Base-by-base conservation (phyloP, 2,113 vertebrate species). In the Origma solitaria region DNA sequence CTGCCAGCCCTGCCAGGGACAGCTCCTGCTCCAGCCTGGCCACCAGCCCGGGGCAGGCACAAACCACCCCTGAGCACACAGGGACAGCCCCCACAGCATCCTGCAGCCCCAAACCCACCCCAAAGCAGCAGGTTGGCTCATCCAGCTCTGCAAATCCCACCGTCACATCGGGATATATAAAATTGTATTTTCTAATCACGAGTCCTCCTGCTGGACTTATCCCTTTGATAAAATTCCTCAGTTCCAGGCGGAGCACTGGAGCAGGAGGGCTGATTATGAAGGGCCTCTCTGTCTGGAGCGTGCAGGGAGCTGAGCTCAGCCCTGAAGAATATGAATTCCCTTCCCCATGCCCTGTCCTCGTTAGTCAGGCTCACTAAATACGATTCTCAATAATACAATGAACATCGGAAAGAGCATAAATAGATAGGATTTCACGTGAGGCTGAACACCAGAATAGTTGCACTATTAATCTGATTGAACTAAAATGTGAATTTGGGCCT, bases 121-220 rank as follows among this genome's bases (percentile, higher is more conserved):
- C 25, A 38, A 24, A 24, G 33, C 54, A 81, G 64, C 71, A 68
- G 7, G 3, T 54, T 3, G 33, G 40, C 4, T 22, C 20, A 15
- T 0, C 31, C 58, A 33, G 37, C 42, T 23, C 40, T 50, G 44
- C 7, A 78, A 75, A 75, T 49, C 56, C 35, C n/a, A 44, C 11
- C 0, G 11, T 24, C 33, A 8, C 5, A 0, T 2, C 3, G 20
- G 7, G 7, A 15, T 13, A 15, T 1, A 14, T 0, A 31, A 11
- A 57, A 56, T 16, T 54, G 15, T 51, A 21, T 31, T 75, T 70
- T 19, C 28, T 24, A 31, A 69, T 50, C 45, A 15, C 4, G 10
- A 70, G 30, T 61, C 27, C 45, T 64, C 56, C 69, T 42, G 18
- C 17, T 58, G 30, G 44, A 58, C 64, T 38, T 50, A 44, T 24